Evolutionary conservation across 2,113 vertebrate species (phyloP).

Genomic region (Apaloderma vittatum): DNA sequence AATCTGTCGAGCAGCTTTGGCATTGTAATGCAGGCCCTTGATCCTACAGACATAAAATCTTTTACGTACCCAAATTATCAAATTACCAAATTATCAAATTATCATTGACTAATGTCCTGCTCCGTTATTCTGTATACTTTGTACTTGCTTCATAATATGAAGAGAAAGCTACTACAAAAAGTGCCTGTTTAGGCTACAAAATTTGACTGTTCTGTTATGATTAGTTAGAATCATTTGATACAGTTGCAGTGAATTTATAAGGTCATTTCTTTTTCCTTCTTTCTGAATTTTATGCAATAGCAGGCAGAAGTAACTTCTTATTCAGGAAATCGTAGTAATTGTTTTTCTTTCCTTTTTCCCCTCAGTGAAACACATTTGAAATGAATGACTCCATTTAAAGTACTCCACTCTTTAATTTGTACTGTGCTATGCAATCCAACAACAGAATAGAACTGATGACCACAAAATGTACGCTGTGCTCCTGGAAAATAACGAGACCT

Average conservation of each 20-base stretch:
- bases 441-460: conserved; percentile 32
- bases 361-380: not conserved
- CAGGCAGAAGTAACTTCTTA: not conserved
- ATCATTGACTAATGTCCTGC: not conserved
- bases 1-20: conserved; percentile 36
- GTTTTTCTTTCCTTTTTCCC: not conserved
- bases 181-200: not conserved
- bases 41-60: not conserved
- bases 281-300: not conserved
- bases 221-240: conserved; percentile 8
- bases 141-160: not conserved
- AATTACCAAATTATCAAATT: no score
- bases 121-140: not conserved
- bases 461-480: conserved; percentile 52
- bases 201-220: conserved; percentile 4
- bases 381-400: conserved; percentile 2
- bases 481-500: conserved; percentile 25
- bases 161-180: conserved; percentile 21
- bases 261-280: not conserved
- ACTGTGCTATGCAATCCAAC: not conserved
- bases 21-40: not conserved
- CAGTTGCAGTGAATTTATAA: not conserved
- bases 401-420: conserved; percentile 45
- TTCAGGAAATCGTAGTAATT: not conserved
- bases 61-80: conserved; percentile 30